Evolutionary conservation across 2,888 invertebrate genomes (phyloP).

Genomic region (Aelia acuminata): DNA sequence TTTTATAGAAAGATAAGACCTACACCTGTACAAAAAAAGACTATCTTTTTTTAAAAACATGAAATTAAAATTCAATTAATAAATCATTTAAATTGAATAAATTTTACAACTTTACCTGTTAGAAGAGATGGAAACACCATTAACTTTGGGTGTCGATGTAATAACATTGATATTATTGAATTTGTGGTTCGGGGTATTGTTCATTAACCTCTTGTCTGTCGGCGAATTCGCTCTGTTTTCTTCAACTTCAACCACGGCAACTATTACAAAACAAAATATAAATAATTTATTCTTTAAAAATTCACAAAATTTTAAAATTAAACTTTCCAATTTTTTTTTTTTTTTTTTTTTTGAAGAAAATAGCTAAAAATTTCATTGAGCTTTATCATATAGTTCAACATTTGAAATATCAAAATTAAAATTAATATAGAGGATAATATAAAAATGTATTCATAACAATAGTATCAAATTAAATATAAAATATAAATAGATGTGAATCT

Average conservation of each 20-base stretch:
- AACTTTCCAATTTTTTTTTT: too few relatives aligned
- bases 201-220: conserved; percentile 8
- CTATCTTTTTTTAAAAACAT: not conserved
- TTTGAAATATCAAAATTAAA: not conserved
- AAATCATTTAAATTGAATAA: not conserved
- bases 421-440: not conserved
- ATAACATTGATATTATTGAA: conserved; percentile 57
- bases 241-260: conserved; percentile 57
- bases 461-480: not conserved
- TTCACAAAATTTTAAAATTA: not conserved
- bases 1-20: not conserved
- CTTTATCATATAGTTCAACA: not conserved
- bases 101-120: conserved; percentile 55
- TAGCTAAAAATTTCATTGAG: not conserved
- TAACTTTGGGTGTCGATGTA: conserved; percentile 60
- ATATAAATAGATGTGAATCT: not conserved
- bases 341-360: not conserved
- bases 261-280: conserved; percentile 29
- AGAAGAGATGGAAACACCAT: conserved; percentile 56
- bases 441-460: not conserved
- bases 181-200: conserved; percentile 53
- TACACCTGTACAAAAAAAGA: not conserved
- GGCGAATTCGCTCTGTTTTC: conserved; percentile 49
- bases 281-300: not conserved
- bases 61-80: not conserved